Base-by-base conservation (phyloP, 2,113 vertebrate species). In the Sylvia atricapilla region DNA sequence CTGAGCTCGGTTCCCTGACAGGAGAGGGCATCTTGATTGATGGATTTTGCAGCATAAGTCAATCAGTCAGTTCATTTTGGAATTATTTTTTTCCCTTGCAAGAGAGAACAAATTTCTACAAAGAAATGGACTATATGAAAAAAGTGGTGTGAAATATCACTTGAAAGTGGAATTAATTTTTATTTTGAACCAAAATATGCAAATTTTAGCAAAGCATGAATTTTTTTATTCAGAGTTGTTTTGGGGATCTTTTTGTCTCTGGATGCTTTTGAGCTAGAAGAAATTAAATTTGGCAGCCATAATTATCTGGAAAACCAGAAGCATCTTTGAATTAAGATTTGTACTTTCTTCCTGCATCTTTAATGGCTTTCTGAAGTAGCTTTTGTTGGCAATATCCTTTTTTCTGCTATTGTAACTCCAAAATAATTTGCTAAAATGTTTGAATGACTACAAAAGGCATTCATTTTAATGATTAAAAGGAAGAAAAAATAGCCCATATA, bases 21-120 rank as follows among this genome's bases (percentile, higher is more conserved):
- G 84, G 68, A 92, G 73, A 95, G 86, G 84, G 44, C 73, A 90
- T 81, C 90, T 87, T 90, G 93, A 93, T 52, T 58, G 86, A 90
- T 88, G 60, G 60, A n/a, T 96, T 89, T 90, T 90, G 52, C n/a
- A 3, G 64, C 23, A 10, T 30, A 52, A 95, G 35, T 88, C 73
- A 60, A 75, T 92, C 84, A 56, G 77, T 87, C 66, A 55, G n/a
- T 49, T 83, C 15, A 27, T 37, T 30, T 52, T 23, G 56, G 72
- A 81, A 11, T 67, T 25, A 10, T 8, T 27, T 17, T 43, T 37
- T 60, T 75, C 67, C 11, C 17, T 75, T 80, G 50, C 15, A 46
- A 62, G 46, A 69, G 22, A 66, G 37, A 86, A 58, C 12, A 59
- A 22, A 87, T 84, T 67, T 66, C 15, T 62, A n/a, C 0, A 8